A percentile compares a stretch with the other conserved stretches of the same genome.
phyloP scores from a whole-genome alignment of 2,113 vertebrate species.

The Ctenomys sociabilis region DNA sequence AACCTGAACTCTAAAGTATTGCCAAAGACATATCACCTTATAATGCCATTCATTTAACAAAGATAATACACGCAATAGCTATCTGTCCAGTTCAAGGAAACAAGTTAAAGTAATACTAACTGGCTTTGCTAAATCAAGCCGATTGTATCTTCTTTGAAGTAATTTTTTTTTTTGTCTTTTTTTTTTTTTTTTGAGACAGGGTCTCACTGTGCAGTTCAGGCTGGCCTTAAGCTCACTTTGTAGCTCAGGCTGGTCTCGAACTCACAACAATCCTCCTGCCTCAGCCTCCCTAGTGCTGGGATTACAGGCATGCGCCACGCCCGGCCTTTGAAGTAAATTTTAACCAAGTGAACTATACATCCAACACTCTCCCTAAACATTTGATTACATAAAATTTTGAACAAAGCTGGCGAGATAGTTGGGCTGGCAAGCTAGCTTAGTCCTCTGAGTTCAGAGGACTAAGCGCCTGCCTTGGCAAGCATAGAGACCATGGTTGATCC shows the following conservation, averaged over 20 bases:
- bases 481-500: no score
- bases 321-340: constrained; percentile 42
- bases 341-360: constrained; percentile 29
- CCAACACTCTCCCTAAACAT: background rate
- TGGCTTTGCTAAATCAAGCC: constrained; percentile 29
- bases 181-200: no score
- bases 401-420: background rate
- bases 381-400: constrained; percentile 39
- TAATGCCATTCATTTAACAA: background rate
- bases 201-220: no score
- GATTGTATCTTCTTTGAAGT: constrained; percentile 15
- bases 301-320: no score
- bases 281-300: no score
- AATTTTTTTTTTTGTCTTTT: no score
- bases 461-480: no score
- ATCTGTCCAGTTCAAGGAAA: background rate
- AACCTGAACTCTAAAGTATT: background rate
- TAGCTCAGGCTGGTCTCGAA: no score
- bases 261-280: no score
- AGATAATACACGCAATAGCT: constrained; percentile 21
- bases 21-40: constrained; percentile 24
- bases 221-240: no score
- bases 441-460: no score
- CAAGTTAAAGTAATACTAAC: constrained; percentile 31
- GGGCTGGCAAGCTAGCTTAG: no score